Evolutionary conservation across 2,797 vertebrate genomes (phyloP), one percentile per base, ranked within the genome.

Genomic region (Phyllotis vaccarum): DNA sequence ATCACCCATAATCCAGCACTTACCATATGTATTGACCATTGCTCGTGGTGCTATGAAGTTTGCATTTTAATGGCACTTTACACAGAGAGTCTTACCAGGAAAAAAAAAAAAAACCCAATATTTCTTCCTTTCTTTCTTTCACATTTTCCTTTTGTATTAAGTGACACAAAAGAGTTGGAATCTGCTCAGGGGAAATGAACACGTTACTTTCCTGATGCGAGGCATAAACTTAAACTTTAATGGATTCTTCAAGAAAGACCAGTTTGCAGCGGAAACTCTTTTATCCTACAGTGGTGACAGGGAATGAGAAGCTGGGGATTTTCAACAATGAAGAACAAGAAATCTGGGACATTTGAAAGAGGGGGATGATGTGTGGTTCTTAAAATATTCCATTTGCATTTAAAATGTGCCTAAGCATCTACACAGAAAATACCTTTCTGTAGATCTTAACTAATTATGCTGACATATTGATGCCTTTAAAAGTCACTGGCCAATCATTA

Each of bases 161-260:
- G 94, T 96, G 96, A 97, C 97, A 96, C 96, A 95, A 95, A 98
- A 93, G 97, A 98, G 93, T 96, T 97, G 96, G 95, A 97, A 98
- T 97, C 96, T 64, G 10, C 97, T 98, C 97, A 91, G 75, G 94
- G 97, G 96, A 97, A 79, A 93, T 8, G 70, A 96, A 85, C 0
- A 2, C 0, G n/a, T 89, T 85, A 68, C 91, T 94, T 76, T 27
- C 92, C 97, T 97, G 97, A 95, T 96, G 96, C 90, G 93, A 96
- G 21, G 46, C 81, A 85, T 68, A 89, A 86, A 29, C 94, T 98
- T 94, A 94, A 85, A 52, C 81, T 97, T 98, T 93, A 98, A 98
- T 97, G 96, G 96, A 83, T 90, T 98, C 96, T 96, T 98, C 94
- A 91, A 97, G 96, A 98, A 98, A 97, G 93, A 76, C 81, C 21